Conservation (phyloP, 2,113 vertebrate genomes). For the Phodopus roborovskii region DNA sequence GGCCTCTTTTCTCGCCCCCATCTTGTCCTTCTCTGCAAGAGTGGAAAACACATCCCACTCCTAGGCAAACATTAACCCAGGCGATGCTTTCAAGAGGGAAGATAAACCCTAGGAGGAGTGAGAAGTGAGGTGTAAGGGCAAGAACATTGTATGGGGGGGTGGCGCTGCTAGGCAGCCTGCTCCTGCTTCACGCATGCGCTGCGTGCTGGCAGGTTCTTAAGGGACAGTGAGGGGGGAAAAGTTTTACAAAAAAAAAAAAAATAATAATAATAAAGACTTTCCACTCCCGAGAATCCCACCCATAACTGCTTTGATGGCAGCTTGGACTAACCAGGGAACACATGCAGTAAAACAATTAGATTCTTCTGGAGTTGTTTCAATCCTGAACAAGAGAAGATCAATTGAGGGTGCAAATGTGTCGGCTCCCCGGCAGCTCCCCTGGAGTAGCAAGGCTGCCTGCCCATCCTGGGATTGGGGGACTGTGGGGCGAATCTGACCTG, state of each 20-base stretch:
- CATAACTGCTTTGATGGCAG: rapidly evolving
- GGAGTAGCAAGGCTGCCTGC: rapidly evolving
- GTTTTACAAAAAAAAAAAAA: neutral
- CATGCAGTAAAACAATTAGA: neutral
- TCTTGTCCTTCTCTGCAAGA: neutral
- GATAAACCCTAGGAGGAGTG: constrained; percentile 17
- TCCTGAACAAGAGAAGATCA: neutral
- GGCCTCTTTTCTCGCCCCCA: neutral
- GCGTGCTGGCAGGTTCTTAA: rapidly evolving
- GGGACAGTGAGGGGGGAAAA: rapidly evolving
- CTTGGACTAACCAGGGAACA: neutral
- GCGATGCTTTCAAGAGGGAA: constrained; percentile 45
- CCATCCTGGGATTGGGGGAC: too few species aligned
- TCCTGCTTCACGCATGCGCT: neutral
- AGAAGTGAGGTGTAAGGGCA: neutral
- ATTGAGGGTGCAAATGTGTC: rapidly evolving
- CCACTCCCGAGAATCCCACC: neutral
- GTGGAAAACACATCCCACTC: constrained; percentile 33
- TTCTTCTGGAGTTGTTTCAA: neutral
- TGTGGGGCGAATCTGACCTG: rapidly evolving
- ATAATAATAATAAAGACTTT: neutral
- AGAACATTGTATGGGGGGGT: neutral
- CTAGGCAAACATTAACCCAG: constrained; percentile 76
- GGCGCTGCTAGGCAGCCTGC: too few species aligned
- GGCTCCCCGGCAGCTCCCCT: rapidly evolving